Evolutionary conservation across 2,888 invertebrate genomes (phyloP).

Genomic region (Cheilosia soror): DNA sequence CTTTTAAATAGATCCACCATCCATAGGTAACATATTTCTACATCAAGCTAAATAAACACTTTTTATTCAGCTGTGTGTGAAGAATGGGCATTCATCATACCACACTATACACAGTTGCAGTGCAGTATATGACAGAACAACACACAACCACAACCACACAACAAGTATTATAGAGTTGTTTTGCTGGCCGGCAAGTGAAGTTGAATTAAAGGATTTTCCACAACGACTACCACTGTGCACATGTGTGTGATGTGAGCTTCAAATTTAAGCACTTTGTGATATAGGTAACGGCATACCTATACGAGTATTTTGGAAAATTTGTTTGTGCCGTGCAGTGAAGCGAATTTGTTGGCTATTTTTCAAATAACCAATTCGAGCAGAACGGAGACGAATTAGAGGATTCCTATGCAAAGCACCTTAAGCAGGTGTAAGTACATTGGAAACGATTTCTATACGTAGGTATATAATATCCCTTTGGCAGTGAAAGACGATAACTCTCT

Average conservation of each 20-base stretch:
- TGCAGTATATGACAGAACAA: neutral
- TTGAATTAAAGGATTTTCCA: slow-evolving; percentile 53
- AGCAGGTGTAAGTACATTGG: slow-evolving; percentile 53
- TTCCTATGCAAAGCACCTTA: slow-evolving; percentile 33
- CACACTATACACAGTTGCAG: neutral
- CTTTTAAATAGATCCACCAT: neutral
- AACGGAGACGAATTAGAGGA: slow-evolving; percentile 34
- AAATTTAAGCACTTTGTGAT: neutral
- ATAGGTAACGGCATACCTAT: neutral
- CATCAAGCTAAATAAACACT: neutral
- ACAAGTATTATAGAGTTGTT: slow-evolving; percentile 2
- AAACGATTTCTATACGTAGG: slow-evolving; percentile 4
- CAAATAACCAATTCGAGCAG: slow-evolving; percentile 34
- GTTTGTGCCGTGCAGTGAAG: slow-evolving; percentile 28
- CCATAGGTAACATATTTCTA: neutral
- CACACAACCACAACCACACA: neutral
- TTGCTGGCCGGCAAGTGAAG: slow-evolving; percentile 12
- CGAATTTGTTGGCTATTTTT: slow-evolving; percentile 44
- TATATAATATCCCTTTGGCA: slow-evolving; percentile 15
- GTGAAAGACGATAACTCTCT: slow-evolving; percentile 20
- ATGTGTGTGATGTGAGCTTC: slow-evolving; percentile 29
- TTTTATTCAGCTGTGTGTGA: neutral
- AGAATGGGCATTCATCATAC: no score
- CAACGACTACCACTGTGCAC: slow-evolving; percentile 32
- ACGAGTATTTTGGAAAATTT: slow-evolving; percentile 2